Conservation (phyloP, 2,113 vertebrate genomes). For the Dinomys branickii region DNA sequence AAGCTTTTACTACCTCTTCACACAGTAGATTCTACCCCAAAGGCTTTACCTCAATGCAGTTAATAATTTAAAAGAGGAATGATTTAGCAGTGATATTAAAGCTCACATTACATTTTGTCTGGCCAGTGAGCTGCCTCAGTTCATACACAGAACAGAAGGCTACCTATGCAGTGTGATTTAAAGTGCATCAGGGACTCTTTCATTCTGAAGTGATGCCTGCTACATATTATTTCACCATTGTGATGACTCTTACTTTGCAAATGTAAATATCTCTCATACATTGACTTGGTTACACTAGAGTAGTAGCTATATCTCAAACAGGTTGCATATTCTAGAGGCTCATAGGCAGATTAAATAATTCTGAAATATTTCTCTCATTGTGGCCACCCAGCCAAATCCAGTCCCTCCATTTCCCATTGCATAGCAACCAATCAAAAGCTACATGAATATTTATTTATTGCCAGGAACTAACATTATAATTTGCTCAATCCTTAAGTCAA, state of each 20-base stretch:
- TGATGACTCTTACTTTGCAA: neutral
- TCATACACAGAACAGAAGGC: neutral
- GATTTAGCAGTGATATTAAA: neutral
- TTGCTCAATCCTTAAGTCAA: neutral
- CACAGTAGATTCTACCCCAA: neutral
- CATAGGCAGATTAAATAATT: neutral
- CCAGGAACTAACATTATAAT: neutral
- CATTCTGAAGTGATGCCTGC: neutral
- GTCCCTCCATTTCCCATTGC: neutral
- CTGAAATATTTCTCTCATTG: neutral
- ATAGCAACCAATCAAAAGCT: neutral
- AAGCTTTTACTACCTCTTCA: neutral
- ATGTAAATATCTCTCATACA: neutral
- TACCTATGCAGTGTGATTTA: neutral
- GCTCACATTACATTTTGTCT: neutral
- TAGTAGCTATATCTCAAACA: neutral
- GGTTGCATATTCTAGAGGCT: neutral
- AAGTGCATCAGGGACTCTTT: neutral
- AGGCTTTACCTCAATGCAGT: neutral
- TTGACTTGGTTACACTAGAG: neutral
- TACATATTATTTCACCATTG: neutral
- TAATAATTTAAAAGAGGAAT: conserved; percentile 1
- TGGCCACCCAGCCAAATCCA: neutral
- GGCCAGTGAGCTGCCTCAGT: neutral
- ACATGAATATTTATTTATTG: neutral